Percentiles rank a stretch among this genome's conserved stretches.
Evolutionary conservation across 2,797 vertebrate species (phyloP).

Genomic region (Gymnothorax javanicus): DNA sequence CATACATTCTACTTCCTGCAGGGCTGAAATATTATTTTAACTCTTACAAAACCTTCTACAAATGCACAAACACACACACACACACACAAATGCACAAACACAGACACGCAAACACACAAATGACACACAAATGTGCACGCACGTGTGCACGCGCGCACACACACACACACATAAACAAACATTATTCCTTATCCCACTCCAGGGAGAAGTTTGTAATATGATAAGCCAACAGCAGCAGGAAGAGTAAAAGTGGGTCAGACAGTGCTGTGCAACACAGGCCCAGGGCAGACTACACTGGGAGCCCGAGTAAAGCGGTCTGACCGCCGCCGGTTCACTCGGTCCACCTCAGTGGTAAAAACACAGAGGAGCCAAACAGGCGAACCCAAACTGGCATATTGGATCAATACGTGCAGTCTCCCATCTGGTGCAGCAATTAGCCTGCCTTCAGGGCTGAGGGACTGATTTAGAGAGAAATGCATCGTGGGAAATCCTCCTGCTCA

Average conservation of each 20-base stretch:
- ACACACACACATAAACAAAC: no score
- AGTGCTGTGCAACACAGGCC: conserved; percentile 44
- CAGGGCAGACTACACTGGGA: conserved; percentile 47
- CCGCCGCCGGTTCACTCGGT: background rate
- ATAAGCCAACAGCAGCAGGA: background rate
- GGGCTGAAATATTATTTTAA: no score
- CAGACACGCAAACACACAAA: no score
- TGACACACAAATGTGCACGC: no score
- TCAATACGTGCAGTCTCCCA: background rate
- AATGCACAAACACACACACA: no score
- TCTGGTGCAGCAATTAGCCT: background rate
- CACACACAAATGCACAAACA: no score
- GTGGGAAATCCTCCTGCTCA: background rate
- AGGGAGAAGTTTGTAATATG: background rate
- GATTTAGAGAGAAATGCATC: background rate
- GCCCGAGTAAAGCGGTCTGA: background rate
- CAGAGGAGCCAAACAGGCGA: background rate
- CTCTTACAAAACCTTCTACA: no score
- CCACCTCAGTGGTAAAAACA: background rate
- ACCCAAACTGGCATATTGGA: background rate
- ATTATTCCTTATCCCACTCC: background rate
- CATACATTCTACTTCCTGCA: no score
- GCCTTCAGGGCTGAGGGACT: no score
- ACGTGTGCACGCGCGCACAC: no score
- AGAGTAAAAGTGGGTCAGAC: conserved; percentile 57